These are phyloP conservation scores for Noctuana brunneofusca DNA, from an alignment of 2,888 invertebrate genomes.

Conservation along the genomic window DNA sequence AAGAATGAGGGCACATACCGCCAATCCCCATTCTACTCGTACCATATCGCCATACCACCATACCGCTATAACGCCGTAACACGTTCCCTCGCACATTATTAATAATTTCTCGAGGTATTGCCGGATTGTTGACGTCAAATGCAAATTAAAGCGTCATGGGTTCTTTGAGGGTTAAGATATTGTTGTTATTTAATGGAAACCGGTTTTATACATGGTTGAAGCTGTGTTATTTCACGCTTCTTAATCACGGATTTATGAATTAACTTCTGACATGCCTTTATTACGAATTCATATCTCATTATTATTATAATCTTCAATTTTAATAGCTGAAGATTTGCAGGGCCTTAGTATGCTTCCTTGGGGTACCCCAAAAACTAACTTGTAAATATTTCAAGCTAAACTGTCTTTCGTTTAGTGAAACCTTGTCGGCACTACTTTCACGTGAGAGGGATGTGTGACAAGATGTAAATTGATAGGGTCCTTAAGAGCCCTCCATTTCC, in stretches of 20 bases:
- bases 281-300: not conserved
- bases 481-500: slow-evolving; percentile 52
- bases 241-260: too few species aligned
- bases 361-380: not conserved
- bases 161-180: slow-evolving; percentile 7
- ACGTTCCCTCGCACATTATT: slow-evolving; percentile 50
- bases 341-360: not conserved
- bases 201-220: not conserved
- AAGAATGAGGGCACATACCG: slow-evolving; percentile 35
- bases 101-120: slow-evolving; percentile 48
- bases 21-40: slow-evolving; percentile 37
- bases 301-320: not conserved
- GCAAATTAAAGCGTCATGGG: slow-evolving; percentile 17
- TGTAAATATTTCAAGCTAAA: slow-evolving; percentile 4
- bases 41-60: slow-evolving; percentile 47
- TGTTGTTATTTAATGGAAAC: slow-evolving; percentile 3
- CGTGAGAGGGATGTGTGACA: slow-evolving; percentile 19
- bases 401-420: not conserved
- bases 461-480: slow-evolving; percentile 40
- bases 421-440: slow-evolving; percentile 1
- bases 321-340: not conserved
- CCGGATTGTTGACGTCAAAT: slow-evolving; percentile 41
- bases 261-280: not conserved
- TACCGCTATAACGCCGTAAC: slow-evolving; percentile 17
- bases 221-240: too few species aligned